Evolutionary conservation across 2,113 vertebrate species (phyloP), one percentile per base, ranked within the genome.

Genomic region (Xyliphius kryptos): DNA sequence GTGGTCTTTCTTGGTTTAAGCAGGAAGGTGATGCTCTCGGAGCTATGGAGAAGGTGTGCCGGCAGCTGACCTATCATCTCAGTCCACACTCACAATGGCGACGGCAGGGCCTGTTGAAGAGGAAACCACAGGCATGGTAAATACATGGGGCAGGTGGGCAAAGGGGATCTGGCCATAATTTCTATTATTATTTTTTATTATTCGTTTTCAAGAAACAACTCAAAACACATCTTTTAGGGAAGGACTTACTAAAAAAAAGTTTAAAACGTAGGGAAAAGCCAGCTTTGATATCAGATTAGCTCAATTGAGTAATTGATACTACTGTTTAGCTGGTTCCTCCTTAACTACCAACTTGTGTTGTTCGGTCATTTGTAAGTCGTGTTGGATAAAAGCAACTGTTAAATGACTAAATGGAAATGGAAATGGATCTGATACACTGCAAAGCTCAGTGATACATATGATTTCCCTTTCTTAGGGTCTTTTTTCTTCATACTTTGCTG

Each of bases 31-130:
- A 97, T 22, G 88, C 92, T 0, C 79, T 97, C 0, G 92, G 91
- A 1, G 83, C 91, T 38, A 93, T 96, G 92, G 96, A 98, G 85
- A 98, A 97, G 83, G 91, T 98, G 6, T 97, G 96, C 81, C 83
- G 95, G 55, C 96, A 98, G 87, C 89, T 98, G 83, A 96, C 92
- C 15, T 97, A 98, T 77, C 96, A 97, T 79, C 95, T 97, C 67
- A 98, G 96, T 81, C 96, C 96, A 1, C 96, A 97, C 76, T 94
- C 95, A 0, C 93, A 90, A 83, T 97, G 93, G 91, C 89, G 91
- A 75, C 89, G 91, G 38, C 92, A 91, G 47, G 93, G 96, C 54
- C 83, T 95, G 65, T 82, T 91, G 58, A 97, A 93, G 85, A 92
- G 93, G 85, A 97, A 97, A 76, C 93, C 95, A 0, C 96, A 97